phyloP scores from a whole-genome alignment of 30 jellyfish, hydroid and myxozoan genomes.

The Cassiopea andromeda region DNA sequence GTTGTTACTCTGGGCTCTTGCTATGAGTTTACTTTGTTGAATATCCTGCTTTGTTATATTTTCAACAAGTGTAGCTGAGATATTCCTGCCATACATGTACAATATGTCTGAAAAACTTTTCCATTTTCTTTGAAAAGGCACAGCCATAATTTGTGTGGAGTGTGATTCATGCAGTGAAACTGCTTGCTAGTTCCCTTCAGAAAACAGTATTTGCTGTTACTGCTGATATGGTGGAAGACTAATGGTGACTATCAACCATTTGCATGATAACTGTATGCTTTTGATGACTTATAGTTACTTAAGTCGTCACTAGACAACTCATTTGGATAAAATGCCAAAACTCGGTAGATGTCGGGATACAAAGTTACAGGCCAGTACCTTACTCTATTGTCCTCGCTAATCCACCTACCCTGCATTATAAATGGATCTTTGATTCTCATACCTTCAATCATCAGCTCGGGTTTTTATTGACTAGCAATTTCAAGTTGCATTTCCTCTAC shows the following conservation, averaged over 20 bases:
- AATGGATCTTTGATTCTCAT: slow-evolving; percentile 45
- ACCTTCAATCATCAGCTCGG: background rate
- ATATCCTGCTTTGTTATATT: background rate
- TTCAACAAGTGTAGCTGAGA: background rate
- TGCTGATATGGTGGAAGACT: background rate
- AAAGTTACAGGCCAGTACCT: slow-evolving; percentile 41
- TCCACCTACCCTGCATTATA: slow-evolving; percentile 24
- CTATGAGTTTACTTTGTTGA: background rate
- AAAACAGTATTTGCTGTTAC: slow-evolving; percentile 22
- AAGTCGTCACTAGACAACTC: slow-evolving; percentile 30
- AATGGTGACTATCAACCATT: slow-evolving; percentile 61
- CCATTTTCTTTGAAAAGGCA: slow-evolving; percentile 36
- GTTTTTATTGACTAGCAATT: background rate
- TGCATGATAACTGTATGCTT: slow-evolving; percentile 61
- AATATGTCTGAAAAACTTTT: slow-evolving; percentile 24
- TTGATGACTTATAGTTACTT: slow-evolving; percentile 55
- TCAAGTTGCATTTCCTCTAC: slow-evolving; percentile 24
- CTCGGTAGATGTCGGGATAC: slow-evolving; percentile 55
- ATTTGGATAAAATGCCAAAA: slow-evolving; percentile 33
- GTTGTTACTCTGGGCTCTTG: slow-evolving; percentile 39
- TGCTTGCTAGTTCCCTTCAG: slow-evolving; percentile 50
- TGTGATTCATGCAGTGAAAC: slow-evolving; percentile 36
- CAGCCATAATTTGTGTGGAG: slow-evolving; percentile 64
- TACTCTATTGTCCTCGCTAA: slow-evolving; percentile 46
- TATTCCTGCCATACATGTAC: slow-evolving; percentile 78